Conservation (phyloP, 35 echinoderm and acorn worm species). For the Hemicentrotus pulcherrimus region DNA sequence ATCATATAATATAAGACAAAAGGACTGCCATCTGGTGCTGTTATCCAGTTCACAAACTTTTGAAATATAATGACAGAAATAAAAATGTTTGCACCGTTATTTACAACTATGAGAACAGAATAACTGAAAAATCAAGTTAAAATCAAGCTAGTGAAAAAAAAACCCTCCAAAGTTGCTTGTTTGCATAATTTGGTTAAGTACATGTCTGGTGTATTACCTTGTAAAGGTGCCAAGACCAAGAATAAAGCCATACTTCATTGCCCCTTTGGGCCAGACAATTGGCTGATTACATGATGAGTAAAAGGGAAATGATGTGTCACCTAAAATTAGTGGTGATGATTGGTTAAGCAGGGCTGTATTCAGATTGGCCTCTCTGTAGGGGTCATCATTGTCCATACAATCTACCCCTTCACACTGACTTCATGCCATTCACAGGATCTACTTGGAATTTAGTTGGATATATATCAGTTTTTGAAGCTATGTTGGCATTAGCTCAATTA, state of each 20-base stretch:
- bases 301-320: constrained; percentile 32
- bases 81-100: too few species aligned
- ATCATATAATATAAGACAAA: background rate
- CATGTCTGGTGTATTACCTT: background rate
- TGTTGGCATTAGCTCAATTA: background rate
- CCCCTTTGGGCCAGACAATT: background rate
- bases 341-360: background rate
- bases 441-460: background rate
- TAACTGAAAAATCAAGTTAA: background rate
- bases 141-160: background rate
- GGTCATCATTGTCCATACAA: background rate
- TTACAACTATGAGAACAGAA: background rate
- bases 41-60: too few species aligned
- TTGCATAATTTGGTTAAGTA: background rate
- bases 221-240: background rate
- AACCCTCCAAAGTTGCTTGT: background rate
- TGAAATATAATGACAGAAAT: too few species aligned
- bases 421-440: background rate
- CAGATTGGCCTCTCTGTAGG: background rate
- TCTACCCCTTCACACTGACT: background rate
- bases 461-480: background rate
- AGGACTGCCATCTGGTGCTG: background rate
- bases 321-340: constrained; percentile 40
- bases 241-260: background rate
- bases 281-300: constrained; percentile 29